A percentile compares a stretch with the other conserved stretches of the same genome.
phyloP scores from a whole-genome alignment of 2,888 invertebrate genomes.

The Lypha dubia region DNA sequence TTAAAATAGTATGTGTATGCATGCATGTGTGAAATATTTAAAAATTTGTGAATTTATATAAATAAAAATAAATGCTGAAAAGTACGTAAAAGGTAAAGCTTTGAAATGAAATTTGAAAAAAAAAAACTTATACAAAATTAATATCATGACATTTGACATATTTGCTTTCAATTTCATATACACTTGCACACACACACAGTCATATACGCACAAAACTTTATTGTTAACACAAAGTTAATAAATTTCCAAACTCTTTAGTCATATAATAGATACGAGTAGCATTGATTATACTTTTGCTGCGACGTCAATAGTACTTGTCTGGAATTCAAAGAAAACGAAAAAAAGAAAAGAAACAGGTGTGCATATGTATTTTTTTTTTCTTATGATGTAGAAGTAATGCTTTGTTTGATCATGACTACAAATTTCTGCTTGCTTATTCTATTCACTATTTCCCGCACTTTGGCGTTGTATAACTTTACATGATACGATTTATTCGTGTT shows the following conservation, averaged over 20 bases:
- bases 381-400: too few relatives aligned
- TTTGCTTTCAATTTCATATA: background rate
- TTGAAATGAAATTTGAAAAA: background rate
- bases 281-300: background rate
- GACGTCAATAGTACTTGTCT: background rate
- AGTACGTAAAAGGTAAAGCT: constrained; percentile 32
- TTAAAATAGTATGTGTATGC: constrained; percentile 1
- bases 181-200: background rate
- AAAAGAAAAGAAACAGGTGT: background rate
- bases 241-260: background rate
- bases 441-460: too few relatives aligned
- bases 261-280: too few relatives aligned
- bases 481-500: too few relatives aligned
- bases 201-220: too few relatives aligned
- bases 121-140: background rate
- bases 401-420: too few relatives aligned
- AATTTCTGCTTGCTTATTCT: too few relatives aligned
- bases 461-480: too few relatives aligned
- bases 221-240: background rate
- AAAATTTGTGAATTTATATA: background rate
- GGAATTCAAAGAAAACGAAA: background rate
- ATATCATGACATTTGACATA: background rate
- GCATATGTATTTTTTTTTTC: background rate
- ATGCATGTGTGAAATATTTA: background rate
- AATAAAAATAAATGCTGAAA: background rate